phyloP scores from a whole-genome alignment of 1,140 invertebrate species.

The Zaprionus nigranus region DNA sequence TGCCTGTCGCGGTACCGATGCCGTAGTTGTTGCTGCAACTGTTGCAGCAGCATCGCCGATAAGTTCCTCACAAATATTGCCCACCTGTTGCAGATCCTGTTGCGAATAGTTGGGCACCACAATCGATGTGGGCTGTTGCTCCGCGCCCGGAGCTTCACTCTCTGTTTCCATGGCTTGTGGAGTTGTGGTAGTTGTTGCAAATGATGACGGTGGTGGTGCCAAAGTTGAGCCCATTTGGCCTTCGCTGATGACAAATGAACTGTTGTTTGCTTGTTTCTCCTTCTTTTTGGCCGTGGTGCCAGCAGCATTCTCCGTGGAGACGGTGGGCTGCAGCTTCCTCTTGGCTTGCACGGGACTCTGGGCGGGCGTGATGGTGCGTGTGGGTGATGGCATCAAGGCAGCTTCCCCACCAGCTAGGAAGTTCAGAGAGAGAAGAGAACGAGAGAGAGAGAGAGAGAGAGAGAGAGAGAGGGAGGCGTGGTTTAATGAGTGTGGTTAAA shows the following conservation, averaged over 20 bases:
- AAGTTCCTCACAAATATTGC: constrained; percentile 73
- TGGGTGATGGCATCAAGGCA: constrained; percentile 86
- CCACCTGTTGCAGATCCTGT: constrained; percentile 83
- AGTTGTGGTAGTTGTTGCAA: constrained; percentile 12
- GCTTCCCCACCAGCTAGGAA: constrained; percentile 82
- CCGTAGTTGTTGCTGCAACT: not conserved
- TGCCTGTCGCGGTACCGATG: constrained; percentile 49
- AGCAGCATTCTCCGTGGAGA: constrained; percentile 87
- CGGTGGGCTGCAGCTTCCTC: constrained; percentile 89
- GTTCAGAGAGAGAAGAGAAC: constrained; percentile 34
- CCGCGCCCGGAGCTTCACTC: constrained; percentile 36
- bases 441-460: constrained; percentile 48
- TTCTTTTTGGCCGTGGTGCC: constrained; percentile 76
- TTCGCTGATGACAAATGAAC: constrained; percentile 65
- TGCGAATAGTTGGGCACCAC: constrained; percentile 63
- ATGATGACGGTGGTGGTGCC: constrained; percentile 10
- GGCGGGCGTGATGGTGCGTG: constrained; percentile 85
- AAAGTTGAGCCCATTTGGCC: constrained; percentile 46
- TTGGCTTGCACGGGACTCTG: constrained; percentile 85
- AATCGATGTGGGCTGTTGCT: constrained; percentile 7
- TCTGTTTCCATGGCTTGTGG: constrained; percentile 78
- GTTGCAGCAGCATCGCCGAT: constrained; percentile 29
- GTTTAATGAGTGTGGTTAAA: constrained; percentile 82
- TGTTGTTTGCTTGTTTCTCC: constrained; percentile 74
- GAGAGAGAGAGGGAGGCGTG: constrained; percentile 72